phyloP scores from a whole-genome alignment of 2,113 vertebrate species.

The Pelmatolapia mariae region DNA sequence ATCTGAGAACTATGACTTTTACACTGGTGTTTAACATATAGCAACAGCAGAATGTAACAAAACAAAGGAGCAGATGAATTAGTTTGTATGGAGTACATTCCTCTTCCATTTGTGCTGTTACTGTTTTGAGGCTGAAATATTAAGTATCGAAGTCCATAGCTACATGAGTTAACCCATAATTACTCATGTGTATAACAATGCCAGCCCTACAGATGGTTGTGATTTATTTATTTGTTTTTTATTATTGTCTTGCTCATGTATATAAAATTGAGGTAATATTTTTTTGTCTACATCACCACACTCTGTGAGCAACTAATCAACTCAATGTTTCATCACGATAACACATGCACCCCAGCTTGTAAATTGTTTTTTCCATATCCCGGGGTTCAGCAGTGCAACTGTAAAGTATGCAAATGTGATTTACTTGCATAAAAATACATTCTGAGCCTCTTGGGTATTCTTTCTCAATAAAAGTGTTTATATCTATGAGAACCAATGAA shows the following conservation, averaged over 20 bases:
- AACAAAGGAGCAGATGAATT: neutral
- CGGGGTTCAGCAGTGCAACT: neutral
- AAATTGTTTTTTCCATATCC: neutral
- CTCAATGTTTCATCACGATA: neutral
- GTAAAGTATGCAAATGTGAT: neutral
- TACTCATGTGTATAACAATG: neutral
- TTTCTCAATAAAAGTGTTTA: neutral
- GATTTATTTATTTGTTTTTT: neutral
- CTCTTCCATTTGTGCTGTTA: neutral
- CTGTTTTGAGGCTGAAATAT: neutral
- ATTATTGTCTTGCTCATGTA: neutral
- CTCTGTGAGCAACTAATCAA: neutral
- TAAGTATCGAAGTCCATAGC: neutral
- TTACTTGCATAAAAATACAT: conserved; percentile 6
- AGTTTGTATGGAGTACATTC: neutral
- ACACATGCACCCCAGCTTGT: neutral
- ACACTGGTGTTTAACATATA: neutral
- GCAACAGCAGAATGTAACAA: neutral
- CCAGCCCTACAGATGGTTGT: neutral
- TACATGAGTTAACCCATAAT: neutral
- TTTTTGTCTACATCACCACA: neutral
- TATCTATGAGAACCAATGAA: neutral
- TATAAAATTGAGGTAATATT: neutral
- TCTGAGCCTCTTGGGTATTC: neutral
- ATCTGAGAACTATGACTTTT: neutral